Conservation (phyloP, 2,113 vertebrate genomes). For the Plecturocebus donacophilus region DNA sequence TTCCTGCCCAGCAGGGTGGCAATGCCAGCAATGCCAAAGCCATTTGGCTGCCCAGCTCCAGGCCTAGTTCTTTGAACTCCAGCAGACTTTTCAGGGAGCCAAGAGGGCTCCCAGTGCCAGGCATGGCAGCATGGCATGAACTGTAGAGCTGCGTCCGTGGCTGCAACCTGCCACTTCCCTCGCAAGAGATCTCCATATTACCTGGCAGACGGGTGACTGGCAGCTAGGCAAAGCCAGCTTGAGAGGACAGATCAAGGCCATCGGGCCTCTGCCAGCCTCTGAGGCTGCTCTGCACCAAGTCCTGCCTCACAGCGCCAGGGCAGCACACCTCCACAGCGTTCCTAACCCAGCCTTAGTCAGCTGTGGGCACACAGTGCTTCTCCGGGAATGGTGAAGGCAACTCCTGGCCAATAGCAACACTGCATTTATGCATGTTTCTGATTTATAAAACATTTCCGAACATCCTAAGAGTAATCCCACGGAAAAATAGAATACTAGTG, state of each 20-base stretch:
- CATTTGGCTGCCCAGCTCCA: not conserved
- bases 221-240: not conserved
- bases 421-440: not conserved
- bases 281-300: not conserved
- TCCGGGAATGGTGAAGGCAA: not conserved
- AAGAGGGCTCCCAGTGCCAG: not conserved
- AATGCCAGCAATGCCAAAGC: not conserved
- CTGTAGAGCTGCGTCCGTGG: not conserved
- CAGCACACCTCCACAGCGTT: fast-evolving
- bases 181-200: conserved; percentile 19
- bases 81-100: not conserved
- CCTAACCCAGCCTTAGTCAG: not conserved
- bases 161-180: not conserved
- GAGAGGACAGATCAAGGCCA: not conserved
- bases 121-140: not conserved
- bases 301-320: not conserved
- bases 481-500: not conserved
- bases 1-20: not conserved
- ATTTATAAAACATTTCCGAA: not conserved
- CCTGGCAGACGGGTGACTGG: conserved; percentile 3
- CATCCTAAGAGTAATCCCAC: not conserved
- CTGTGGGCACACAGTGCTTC: not conserved
- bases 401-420: not conserved
- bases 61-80: not conserved
- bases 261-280: not conserved